phyloP scores from a whole-genome alignment of 2,888 invertebrate genomes.

The Helobdella robusta region DNA sequence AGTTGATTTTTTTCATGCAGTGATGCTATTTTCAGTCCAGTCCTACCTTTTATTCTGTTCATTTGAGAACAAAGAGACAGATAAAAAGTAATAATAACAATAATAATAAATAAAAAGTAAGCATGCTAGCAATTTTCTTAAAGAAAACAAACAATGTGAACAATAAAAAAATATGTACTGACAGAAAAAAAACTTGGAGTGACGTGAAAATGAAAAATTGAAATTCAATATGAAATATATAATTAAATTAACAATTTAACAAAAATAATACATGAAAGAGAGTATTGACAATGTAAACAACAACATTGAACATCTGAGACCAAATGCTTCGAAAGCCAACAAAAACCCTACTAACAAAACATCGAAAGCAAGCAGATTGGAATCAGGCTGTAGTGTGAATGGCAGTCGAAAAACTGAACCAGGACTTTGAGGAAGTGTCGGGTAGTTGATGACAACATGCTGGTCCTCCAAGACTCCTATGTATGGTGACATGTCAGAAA shows the following conservation, averaged over 20 bases:
- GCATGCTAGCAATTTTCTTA: too few relatives aligned
- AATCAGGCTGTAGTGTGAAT: constrained; percentile 61
- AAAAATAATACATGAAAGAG: neutral
- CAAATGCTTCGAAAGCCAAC: neutral
- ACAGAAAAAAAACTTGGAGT: too few relatives aligned
- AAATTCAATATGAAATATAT: neutral
- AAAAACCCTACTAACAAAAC: constrained; percentile 60
- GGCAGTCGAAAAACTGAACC: constrained; percentile 80
- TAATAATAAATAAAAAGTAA: too few relatives aligned
- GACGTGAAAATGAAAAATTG: too few relatives aligned
- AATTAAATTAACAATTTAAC: neutral
- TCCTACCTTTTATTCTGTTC: too few relatives aligned
- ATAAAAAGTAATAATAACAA: too few relatives aligned
- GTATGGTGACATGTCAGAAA: constrained; percentile 4
- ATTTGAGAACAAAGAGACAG: too few relatives aligned
- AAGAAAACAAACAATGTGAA: too few relatives aligned
- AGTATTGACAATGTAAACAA: neutral
- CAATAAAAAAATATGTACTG: too few relatives aligned
- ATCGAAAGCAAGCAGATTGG: constrained; percentile 62
- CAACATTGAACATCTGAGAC: neutral
- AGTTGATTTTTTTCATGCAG: too few relatives aligned
- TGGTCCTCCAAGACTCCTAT: constrained; percentile 73
- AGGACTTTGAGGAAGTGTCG: constrained; percentile 78
- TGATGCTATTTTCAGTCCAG: too few relatives aligned
- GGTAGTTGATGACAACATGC: constrained; percentile 71